A percentile compares a stretch with the other conserved stretches of the same genome.
Evolutionary conservation across 2,888 invertebrate species (phyloP).

Genomic region (Amaurobius ferox): DNA sequence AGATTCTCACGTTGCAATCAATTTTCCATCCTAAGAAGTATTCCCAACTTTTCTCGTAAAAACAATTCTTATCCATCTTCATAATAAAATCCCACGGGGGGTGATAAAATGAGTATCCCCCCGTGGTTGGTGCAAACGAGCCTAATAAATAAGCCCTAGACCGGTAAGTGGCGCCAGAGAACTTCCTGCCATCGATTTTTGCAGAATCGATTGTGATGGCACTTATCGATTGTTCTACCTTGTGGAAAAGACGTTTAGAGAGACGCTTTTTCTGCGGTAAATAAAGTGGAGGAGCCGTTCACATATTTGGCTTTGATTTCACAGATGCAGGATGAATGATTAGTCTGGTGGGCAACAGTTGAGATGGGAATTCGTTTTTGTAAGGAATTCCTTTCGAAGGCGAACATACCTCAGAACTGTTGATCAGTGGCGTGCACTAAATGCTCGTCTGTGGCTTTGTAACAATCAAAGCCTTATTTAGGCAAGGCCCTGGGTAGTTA

Average conservation of each 20-base stretch:
- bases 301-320: neutral
- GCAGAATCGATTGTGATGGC: slow-evolving; percentile 60
- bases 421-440: too few relatives aligned
- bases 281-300: neutral
- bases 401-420: too few relatives aligned
- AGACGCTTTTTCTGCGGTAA: neutral
- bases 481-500: too few relatives aligned
- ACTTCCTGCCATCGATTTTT: slow-evolving; percentile 58
- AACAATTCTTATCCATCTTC: slow-evolving; percentile 1
- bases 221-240: slow-evolving; percentile 60
- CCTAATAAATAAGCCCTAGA: slow-evolving; percentile 69
- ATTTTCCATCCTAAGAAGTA: too few relatives aligned
- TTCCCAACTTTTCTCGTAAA: too few relatives aligned
- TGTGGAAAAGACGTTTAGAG: neutral
- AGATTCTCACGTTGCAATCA: too few relatives aligned
- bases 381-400: too few relatives aligned
- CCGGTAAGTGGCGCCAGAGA: slow-evolving; percentile 70
- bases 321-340: neutral
- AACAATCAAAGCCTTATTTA: too few relatives aligned
- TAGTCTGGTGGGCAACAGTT: neutral
- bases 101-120: slow-evolving; percentile 48
- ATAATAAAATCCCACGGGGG: slow-evolving; percentile 29
- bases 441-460: too few relatives aligned
- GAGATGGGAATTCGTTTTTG: too few relatives aligned
- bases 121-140: slow-evolving; percentile 39